Conservation (phyloP, 2,113 vertebrate genomes). For the Galeopterus variegatus region DNA sequence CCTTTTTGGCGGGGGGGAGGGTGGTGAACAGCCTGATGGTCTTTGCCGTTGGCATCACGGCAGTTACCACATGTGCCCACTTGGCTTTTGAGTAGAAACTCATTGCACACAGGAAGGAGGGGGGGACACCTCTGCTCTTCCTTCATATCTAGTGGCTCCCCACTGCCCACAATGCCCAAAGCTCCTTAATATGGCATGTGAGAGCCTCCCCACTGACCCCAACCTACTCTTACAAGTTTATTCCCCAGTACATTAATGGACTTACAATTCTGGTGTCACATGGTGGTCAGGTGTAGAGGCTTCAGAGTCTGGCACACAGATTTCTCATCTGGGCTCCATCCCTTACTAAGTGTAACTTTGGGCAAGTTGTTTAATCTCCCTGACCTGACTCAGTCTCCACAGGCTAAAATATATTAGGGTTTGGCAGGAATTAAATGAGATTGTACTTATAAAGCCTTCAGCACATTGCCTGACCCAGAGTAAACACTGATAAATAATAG, state of each 20-base stretch:
- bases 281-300: background rate
- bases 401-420: conserved; percentile 35
- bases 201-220: background rate
- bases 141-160: background rate
- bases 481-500: background rate
- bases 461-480: background rate
- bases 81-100: background rate
- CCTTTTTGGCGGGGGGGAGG: background rate
- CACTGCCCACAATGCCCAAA: background rate
- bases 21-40: too few relatives aligned
- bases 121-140: background rate
- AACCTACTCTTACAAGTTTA: background rate
- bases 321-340: background rate
- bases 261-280: background rate
- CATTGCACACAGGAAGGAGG: background rate
- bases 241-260: background rate
- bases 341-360: background rate
- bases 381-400: background rate
- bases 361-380: background rate
- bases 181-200: background rate
- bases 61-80: background rate
- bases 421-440: background rate
- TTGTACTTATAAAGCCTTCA: background rate
- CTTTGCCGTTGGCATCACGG: background rate
- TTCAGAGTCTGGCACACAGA: background rate